Conservation (phyloP, 2,888 invertebrate species). For the Dryadula phaetusa region DNA sequence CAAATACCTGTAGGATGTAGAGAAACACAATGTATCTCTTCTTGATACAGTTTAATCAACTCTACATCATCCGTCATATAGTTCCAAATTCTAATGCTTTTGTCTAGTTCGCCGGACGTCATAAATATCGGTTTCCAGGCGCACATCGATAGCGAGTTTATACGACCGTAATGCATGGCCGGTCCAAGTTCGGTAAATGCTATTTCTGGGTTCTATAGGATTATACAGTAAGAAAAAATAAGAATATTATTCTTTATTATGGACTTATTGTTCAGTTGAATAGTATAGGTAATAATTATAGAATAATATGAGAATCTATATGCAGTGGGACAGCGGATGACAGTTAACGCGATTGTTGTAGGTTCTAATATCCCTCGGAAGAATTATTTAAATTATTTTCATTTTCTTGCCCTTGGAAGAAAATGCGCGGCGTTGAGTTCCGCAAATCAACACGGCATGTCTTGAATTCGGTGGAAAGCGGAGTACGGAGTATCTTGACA, state of each 20-base stretch:
- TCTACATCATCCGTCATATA: conserved; percentile 93
- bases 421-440: no score
- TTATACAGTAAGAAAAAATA: background rate
- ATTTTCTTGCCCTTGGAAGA: no score
- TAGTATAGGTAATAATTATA: background rate
- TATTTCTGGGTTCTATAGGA: conserved; percentile 81
- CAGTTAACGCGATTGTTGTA: no score
- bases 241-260: background rate
- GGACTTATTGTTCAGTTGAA: background rate
- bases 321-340: background rate
- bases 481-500: no score
- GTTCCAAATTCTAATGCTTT: conserved; percentile 96
- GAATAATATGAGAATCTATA: background rate
- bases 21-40: conserved; percentile 91
- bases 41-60: conserved; percentile 91
- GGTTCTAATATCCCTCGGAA: no score
- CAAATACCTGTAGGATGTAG: conserved; percentile 86
- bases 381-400: no score
- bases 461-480: no score
- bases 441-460: no score
- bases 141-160: conserved; percentile 92
- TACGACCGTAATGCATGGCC: conserved; percentile 91
- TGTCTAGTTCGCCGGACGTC: conserved; percentile 91
- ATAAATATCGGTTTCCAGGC: conserved; percentile 95
- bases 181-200: conserved; percentile 88